A percentile compares a stretch with the other conserved stretches of the same genome.
Evolutionary conservation across 2,797 vertebrate species (phyloP).

Genomic region (Rhinoraja longicauda): DNA sequence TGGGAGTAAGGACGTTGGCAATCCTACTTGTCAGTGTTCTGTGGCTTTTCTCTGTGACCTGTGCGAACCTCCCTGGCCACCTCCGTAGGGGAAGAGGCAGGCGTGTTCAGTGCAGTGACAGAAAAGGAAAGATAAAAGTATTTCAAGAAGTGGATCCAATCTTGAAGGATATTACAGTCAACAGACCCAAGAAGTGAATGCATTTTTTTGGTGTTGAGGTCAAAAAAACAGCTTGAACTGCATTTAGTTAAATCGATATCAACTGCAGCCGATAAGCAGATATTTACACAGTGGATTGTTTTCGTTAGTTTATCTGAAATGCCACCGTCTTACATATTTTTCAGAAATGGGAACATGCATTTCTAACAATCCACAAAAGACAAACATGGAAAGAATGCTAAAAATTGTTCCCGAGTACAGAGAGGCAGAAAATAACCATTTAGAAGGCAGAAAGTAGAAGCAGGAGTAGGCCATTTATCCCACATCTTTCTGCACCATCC

Average conservation of each 20-base stretch:
- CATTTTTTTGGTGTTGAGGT: not conserved
- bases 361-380: not conserved
- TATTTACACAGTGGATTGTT: not conserved
- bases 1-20: no score
- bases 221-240: not conserved
- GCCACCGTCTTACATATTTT: not conserved
- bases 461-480: no score
- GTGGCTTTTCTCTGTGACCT: not conserved
- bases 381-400: not conserved
- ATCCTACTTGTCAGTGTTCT: not conserved
- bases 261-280: not conserved
- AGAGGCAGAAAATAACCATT: not conserved
- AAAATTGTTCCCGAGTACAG: not conserved
- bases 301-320: not conserved
- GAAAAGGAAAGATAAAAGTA: not conserved
- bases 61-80: not conserved
- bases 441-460: no score
- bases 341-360: not conserved
- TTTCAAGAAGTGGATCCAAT: not conserved
- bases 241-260: not conserved
- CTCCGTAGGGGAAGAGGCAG: not conserved
- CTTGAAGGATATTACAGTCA: not conserved
- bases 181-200: not conserved
- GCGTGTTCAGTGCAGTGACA: not conserved
- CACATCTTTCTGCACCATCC: no score